Percentiles rank a stretch among this genome's conserved stretches.
phyloP scores from a whole-genome alignment of 2,888 invertebrate species.

The Xanthia togata region DNA sequence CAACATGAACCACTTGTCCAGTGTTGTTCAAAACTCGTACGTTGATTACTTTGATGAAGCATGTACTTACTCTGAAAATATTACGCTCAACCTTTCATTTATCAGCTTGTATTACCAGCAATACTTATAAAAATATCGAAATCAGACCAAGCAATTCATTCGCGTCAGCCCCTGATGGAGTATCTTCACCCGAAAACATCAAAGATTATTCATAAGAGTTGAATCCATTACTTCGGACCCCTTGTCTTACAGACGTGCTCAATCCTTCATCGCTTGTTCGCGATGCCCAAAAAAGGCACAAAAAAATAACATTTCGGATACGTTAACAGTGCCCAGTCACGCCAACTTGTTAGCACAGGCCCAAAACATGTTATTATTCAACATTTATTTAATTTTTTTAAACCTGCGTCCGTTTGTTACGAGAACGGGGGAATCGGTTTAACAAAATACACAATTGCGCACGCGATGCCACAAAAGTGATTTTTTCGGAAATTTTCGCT shows the following conservation, averaged over 20 bases:
- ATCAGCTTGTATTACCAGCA: conserved; percentile 56
- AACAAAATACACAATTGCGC: conserved; percentile 83
- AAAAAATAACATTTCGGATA: conserved; percentile 77
- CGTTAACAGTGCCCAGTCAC: conserved; percentile 88
- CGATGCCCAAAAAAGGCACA: conserved; percentile 67
- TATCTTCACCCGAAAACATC: conserved; percentile 70
- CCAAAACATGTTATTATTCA: conserved; percentile 85
- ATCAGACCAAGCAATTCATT: conserved; percentile 67
- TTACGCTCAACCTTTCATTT: conserved; percentile 51
- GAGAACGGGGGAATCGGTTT: conserved; percentile 76
- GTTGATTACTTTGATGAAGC: conserved; percentile 58
- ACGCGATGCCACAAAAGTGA: conserved; percentile 77
- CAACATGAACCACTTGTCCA: conserved; percentile 38
- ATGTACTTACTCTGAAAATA: conserved; percentile 57
- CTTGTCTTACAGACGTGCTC: conserved; percentile 75
- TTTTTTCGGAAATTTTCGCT: conserved; percentile 62
- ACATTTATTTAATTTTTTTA: conserved; percentile 88
- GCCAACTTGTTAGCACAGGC: conserved; percentile 84
- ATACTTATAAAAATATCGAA: conserved; percentile 62
- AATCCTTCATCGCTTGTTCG: conserved; percentile 81
- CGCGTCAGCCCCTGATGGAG: conserved; percentile 67
- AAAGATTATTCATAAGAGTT: conserved; percentile 70
- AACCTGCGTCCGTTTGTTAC: conserved; percentile 75
- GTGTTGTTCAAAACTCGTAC: conserved; percentile 23
- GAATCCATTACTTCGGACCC: conserved; percentile 78